Evolutionary conservation across 2,888 invertebrate genomes (phyloP).

Genomic region (Tromatobia lineatoria): DNA sequence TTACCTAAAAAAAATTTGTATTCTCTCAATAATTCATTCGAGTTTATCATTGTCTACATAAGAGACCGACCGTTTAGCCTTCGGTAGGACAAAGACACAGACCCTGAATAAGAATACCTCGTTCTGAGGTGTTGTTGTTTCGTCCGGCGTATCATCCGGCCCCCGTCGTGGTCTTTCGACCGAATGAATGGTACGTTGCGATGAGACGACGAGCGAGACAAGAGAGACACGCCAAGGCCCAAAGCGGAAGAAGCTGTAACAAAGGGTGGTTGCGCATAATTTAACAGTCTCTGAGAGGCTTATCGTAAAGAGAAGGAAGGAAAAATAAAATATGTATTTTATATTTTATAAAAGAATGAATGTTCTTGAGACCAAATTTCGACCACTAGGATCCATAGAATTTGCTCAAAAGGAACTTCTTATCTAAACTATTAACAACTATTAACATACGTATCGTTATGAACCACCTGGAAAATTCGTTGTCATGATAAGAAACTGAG

Average conservation of each 20-base stretch:
- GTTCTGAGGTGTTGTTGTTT: slow-evolving; percentile 70
- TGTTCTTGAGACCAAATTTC: slow-evolving; percentile 15
- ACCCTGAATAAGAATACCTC: slow-evolving; percentile 63
- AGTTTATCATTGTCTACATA: slow-evolving; percentile 55
- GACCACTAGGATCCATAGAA: slow-evolving; percentile 47
- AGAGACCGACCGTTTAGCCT: slow-evolving; percentile 37
- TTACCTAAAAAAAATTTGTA: slow-evolving; percentile 46
- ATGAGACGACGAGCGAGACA: slow-evolving; percentile 57
- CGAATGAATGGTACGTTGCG: slow-evolving; percentile 67
- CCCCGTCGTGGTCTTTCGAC: slow-evolving; percentile 51
- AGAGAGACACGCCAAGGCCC: slow-evolving; percentile 45
- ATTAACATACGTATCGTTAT: not conserved
- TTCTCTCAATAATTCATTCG: slow-evolving; percentile 60
- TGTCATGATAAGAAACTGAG: slow-evolving; percentile 34
- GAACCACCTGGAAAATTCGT: slow-evolving; percentile 22
- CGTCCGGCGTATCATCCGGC: slow-evolving; percentile 64
- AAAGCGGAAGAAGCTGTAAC: slow-evolving; percentile 39
- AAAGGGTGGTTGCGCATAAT: slow-evolving; percentile 66
- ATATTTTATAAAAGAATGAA: slow-evolving; percentile 3
- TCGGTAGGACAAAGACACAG: slow-evolving; percentile 53
- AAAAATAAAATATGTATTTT: not conserved
- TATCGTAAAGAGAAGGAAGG: slow-evolving; percentile 39
- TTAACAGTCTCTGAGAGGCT: slow-evolving; percentile 53
- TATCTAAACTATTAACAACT: not conserved
- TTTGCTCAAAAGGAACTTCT: slow-evolving; percentile 11